These are phyloP conservation scores for Pseudoips prasinana DNA, from an alignment of 2,888 invertebrate species.

Conservation along the genomic window DNA sequence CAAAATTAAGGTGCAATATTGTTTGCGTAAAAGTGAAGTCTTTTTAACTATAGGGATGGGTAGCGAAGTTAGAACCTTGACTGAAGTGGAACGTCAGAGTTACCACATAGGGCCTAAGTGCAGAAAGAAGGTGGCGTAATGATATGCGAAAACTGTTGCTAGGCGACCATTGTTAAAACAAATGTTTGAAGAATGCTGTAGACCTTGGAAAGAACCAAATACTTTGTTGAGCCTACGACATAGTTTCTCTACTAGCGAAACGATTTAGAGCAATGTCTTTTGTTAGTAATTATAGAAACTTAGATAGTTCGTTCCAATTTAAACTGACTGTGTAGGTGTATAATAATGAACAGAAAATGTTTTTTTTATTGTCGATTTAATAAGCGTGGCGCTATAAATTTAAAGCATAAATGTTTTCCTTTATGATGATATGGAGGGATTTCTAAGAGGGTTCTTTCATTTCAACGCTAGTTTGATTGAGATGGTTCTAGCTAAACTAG, in stretches of 20 bases:
- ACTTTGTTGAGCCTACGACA: slow-evolving; percentile 22
- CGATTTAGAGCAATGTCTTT: slow-evolving; percentile 10
- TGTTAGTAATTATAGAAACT: too few relatives aligned
- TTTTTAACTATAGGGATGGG: slow-evolving; percentile 28
- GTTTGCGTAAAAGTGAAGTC: slow-evolving; percentile 9
- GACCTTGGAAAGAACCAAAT: slow-evolving; percentile 30
- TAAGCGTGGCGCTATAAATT: too few relatives aligned
- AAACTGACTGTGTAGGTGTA: too few relatives aligned
- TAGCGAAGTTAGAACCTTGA: slow-evolving; percentile 71
- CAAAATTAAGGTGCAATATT: slow-evolving; percentile 20
- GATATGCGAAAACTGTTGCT: slow-evolving; percentile 52
- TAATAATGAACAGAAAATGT: too few relatives aligned
- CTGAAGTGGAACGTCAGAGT: slow-evolving; percentile 72
- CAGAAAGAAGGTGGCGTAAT: slow-evolving; percentile 69
- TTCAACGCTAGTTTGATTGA: too few relatives aligned
- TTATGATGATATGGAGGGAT: too few relatives aligned
- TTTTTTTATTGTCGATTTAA: too few relatives aligned
- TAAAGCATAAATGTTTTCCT: too few relatives aligned
- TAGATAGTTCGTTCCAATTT: too few relatives aligned
- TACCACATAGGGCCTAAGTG: slow-evolving; percentile 75
- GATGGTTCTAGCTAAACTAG: too few relatives aligned
- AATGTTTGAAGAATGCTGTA: slow-evolving; percentile 33
- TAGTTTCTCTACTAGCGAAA: slow-evolving; percentile 14
- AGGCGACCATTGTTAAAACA: slow-evolving; percentile 36
- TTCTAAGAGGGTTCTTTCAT: too few relatives aligned